phyloP scores from a whole-genome alignment of 1,140 invertebrate genomes.

The Drosophila nannoptera region DNA sequence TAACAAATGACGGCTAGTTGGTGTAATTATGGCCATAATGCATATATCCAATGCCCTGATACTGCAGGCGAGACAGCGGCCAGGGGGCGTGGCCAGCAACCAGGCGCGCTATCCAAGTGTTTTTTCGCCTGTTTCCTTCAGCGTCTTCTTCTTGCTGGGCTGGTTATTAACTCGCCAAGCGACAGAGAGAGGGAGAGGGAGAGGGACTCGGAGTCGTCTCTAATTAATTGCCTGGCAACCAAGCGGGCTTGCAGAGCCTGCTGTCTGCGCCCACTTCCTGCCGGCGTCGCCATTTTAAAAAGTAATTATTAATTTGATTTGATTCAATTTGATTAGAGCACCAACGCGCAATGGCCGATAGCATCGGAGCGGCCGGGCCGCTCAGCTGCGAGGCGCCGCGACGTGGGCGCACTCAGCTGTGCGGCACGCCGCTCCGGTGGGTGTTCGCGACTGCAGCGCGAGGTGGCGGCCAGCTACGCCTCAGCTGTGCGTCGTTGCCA shows the following conservation, averaged over 20 bases:
- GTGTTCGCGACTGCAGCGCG: slow-evolving; percentile 24
- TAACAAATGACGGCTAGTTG: slow-evolving; percentile 77
- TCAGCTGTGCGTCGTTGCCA: slow-evolving; percentile 30
- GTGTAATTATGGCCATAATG: slow-evolving; percentile 76
- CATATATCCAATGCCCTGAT: slow-evolving; percentile 54
- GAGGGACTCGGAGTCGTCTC: slow-evolving; percentile 4
- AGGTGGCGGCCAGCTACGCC: not conserved
- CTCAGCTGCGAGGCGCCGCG: slow-evolving; percentile 4
- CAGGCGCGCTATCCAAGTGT: slow-evolving; percentile 22
- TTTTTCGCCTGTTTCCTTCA: too few relatives aligned
- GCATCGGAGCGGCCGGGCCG: not conserved
- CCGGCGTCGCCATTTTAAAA: slow-evolving; percentile 54
- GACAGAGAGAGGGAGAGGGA: not conserved
- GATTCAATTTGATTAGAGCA: slow-evolving; percentile 72
- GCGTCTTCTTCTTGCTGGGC: slow-evolving; percentile 17
- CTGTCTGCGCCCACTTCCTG: slow-evolving; percentile 51
- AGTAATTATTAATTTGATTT: slow-evolving; percentile 78
- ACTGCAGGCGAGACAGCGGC: slow-evolving; percentile 40
- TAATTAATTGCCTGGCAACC: slow-evolving; percentile 49
- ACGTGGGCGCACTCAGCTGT: slow-evolving; percentile 27
- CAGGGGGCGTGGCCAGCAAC: slow-evolving; percentile 44
- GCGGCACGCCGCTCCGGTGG: slow-evolving; percentile 30
- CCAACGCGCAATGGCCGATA: slow-evolving; percentile 47
- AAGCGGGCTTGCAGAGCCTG: not conserved
- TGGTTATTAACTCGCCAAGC: slow-evolving; percentile 20